Conservation (phyloP, 2,888 invertebrate species). For the Ornithoptera alexandrae region DNA sequence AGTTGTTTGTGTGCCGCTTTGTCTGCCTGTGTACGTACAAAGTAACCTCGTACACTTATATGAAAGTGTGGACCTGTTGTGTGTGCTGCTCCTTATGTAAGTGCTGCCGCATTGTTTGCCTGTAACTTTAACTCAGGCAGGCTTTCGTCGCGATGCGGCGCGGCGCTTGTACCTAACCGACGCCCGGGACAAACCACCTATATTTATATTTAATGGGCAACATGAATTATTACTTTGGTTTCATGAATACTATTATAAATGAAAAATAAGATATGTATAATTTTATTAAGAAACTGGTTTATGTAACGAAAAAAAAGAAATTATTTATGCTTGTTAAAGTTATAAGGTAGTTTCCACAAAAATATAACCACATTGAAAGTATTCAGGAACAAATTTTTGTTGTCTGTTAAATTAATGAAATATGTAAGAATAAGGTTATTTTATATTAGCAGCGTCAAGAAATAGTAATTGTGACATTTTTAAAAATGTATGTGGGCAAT, state of each 20-base stretch:
- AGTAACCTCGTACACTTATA: conserved; percentile 63
- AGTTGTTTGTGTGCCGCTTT: conserved; percentile 71
- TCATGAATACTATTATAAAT: background rate
- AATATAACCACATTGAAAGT: no score
- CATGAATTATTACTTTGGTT: background rate
- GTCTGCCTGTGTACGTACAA: conserved; percentile 52
- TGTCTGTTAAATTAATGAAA: no score
- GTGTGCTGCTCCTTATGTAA: conserved; percentile 65
- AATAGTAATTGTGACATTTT: background rate
- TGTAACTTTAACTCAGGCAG: conserved; percentile 40
- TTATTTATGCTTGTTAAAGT: no score
- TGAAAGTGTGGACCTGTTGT: conserved; percentile 65
- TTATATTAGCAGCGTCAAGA: background rate
- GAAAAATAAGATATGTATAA: no score
- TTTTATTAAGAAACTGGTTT: no score
- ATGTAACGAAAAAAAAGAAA: no score
- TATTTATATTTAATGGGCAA: conserved; percentile 9
- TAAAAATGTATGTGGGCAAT: background rate
- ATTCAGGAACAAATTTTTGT: no score
- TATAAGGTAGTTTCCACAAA: no score
- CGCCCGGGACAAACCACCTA: conserved; percentile 7
- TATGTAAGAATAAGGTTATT: no score
- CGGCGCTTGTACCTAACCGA: conserved; percentile 16
- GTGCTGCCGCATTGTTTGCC: conserved; percentile 35
- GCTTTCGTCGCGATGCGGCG: conserved; percentile 38